These are phyloP conservation scores for Xyrichtys novacula DNA, from an alignment of 2,797 vertebrate genomes.

Conservation along the genomic window DNA sequence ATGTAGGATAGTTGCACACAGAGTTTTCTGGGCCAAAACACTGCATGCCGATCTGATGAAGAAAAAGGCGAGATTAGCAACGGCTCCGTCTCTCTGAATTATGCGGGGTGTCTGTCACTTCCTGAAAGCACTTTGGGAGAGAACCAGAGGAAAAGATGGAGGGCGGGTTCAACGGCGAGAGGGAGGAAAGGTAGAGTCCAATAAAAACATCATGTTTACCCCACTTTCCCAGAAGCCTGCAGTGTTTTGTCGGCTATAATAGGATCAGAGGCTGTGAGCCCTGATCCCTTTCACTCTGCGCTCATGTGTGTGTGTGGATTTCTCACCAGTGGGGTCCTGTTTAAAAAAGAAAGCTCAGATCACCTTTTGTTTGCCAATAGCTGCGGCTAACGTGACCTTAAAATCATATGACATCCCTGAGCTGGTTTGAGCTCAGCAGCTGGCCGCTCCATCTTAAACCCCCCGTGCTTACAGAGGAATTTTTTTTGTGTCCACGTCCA, in stretches of 20 bases:
- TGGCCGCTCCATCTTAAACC: slow-evolving; percentile 58
- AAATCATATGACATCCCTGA: slow-evolving; percentile 47
- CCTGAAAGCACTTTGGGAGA: slow-evolving; percentile 29
- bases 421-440: slow-evolving; percentile 45
- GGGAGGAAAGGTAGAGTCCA: slow-evolving; percentile 25
- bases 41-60: slow-evolving; percentile 58
- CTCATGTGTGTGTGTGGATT: slow-evolving; percentile 10
- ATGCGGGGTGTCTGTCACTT: slow-evolving; percentile 57
- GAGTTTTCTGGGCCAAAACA: slow-evolving; percentile 52
- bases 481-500: slow-evolving; percentile 55
- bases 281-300: slow-evolving; percentile 52
- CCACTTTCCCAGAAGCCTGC: slow-evolving; percentile 46
- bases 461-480: slow-evolving; percentile 57
- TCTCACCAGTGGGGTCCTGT: slow-evolving; percentile 29
- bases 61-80: slow-evolving; percentile 51
- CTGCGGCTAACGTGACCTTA: slow-evolving; percentile 24
- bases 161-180: not conserved
- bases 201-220: slow-evolving; percentile 47
- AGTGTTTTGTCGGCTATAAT: slow-evolving; percentile 54
- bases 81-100: slow-evolving; percentile 37
- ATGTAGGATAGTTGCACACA: slow-evolving; percentile 53
- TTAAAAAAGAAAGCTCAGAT: slow-evolving; percentile 16
- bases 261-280: slow-evolving; percentile 65
- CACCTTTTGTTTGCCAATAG: slow-evolving; percentile 56
- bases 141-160: not conserved